phyloP scores from a whole-genome alignment of 2,113 vertebrate species.

The Poeciliopsis turrubarensis region DNA sequence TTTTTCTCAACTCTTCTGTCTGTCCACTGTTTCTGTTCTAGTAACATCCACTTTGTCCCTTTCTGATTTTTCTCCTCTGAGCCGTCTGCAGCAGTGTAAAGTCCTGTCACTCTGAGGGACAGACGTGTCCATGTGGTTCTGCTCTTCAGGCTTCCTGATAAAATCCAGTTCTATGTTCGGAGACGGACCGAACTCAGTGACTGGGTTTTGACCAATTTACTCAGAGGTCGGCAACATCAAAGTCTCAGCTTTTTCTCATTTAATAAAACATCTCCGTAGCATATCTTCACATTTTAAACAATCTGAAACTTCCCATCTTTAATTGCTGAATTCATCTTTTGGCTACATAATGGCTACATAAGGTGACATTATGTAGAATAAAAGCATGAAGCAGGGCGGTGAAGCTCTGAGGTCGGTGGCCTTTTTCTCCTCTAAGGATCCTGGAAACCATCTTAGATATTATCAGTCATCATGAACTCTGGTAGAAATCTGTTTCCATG shows the following conservation, averaged over 20 bases:
- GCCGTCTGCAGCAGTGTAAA: conserved; percentile 1
- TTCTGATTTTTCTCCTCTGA: conserved; percentile 22
- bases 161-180: conserved; percentile 36
- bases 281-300: too few species aligned
- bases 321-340: too few species aligned
- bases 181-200: conserved; percentile 49
- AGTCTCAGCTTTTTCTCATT: not conserved
- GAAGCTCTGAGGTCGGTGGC: too few species aligned
- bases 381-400: too few species aligned
- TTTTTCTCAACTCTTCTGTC: not conserved
- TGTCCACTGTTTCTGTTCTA: not conserved
- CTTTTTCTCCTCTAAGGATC: too few species aligned
- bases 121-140: conserved; percentile 5
- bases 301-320: too few species aligned
- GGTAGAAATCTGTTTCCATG: too few species aligned
- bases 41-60: not conserved
- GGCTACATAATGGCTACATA: too few species aligned
- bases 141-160: conserved; percentile 36
- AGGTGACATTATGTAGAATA: too few species aligned
- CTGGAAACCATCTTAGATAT: too few species aligned
- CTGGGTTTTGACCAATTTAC: not conserved
- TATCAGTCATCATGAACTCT: too few species aligned
- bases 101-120: conserved; percentile 5
- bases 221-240: not conserved
- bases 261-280: too few species aligned